phyloP scores from a whole-genome alignment of 2,113 vertebrate genomes.

The Natator depressus region DNA sequence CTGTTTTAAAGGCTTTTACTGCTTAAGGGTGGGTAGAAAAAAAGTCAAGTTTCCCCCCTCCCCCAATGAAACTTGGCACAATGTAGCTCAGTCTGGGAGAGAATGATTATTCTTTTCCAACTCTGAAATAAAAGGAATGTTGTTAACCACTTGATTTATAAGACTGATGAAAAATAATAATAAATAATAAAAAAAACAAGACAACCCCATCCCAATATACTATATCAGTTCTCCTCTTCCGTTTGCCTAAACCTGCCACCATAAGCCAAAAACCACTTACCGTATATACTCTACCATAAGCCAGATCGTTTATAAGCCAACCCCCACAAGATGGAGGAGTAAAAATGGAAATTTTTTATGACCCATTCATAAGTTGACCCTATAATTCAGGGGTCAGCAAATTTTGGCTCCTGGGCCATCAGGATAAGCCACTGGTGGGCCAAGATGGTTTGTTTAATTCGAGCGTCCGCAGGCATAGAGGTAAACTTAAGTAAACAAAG shows the following conservation, averaged over 20 bases:
- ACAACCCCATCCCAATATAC: neutral
- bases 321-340: too few species aligned
- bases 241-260: neutral
- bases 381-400: too few species aligned
- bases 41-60: neutral
- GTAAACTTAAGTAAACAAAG: too few species aligned
- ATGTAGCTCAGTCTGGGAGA: neutral
- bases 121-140: neutral
- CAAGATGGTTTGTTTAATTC: too few species aligned
- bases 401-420: too few species aligned
- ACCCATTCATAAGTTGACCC: too few species aligned
- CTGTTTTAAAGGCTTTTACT: neutral
- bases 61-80: neutral
- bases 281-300: too few species aligned
- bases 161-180: conserved; percentile 18
- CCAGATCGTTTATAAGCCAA: too few species aligned
- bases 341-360: too few species aligned
- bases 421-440: too few species aligned
- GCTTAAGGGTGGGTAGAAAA: neutral
- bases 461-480: too few species aligned
- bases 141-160: conserved; percentile 44
- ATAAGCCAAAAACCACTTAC: neutral
- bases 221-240: accelerated
- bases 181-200: neutral
- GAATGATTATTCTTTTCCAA: conserved; percentile 18